phyloP scores from a whole-genome alignment of 2,888 invertebrate genomes.

The Portevinia maculata region DNA sequence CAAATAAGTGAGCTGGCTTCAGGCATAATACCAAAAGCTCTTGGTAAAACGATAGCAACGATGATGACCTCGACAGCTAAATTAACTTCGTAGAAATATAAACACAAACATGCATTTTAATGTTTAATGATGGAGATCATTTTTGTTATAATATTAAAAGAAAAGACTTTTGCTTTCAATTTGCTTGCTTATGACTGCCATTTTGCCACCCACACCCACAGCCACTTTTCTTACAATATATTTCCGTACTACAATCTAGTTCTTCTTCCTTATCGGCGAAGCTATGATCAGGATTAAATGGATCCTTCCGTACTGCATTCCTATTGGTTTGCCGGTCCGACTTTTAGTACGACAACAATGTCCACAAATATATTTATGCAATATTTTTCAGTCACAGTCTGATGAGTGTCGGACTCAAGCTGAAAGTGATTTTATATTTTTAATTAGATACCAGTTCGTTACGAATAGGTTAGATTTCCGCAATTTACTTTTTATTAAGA shows the following conservation, averaged over 20 bases:
- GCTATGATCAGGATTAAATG: no score
- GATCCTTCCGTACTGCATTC: no score
- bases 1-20: background rate
- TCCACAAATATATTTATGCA: conserved; percentile 1
- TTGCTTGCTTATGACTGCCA: background rate
- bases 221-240: background rate
- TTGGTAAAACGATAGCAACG: no score
- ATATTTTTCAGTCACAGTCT: conserved; percentile 46
- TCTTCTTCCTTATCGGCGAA: no score
- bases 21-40: background rate
- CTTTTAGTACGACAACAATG: conserved; percentile 21
- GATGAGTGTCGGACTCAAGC: conserved; percentile 31
- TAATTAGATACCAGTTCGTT: conserved; percentile 32
- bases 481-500: background rate
- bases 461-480: conserved; percentile 12
- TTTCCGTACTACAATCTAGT: no score
- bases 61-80: no score
- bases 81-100: no score
- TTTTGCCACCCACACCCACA: background rate
- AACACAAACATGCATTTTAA: no score
- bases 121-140: no score
- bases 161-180: background rate
- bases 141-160: no score
- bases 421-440: conserved; percentile 21
- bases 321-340: no score